Base-by-base conservation (phyloP, 2,888 invertebrate genomes). In the Yponomeuta cagnagella region DNA sequence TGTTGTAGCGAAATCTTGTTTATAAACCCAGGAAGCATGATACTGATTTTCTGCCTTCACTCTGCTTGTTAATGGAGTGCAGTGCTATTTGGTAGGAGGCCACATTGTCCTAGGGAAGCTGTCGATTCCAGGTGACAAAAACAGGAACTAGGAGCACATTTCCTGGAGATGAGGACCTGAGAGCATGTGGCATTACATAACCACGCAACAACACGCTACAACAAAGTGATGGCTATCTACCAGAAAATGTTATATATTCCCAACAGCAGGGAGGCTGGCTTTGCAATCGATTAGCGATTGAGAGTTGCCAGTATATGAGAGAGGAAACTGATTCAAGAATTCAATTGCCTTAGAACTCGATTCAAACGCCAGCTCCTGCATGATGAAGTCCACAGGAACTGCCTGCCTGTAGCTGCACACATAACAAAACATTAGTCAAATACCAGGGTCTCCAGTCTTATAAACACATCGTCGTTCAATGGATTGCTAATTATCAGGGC, bases 381-480 rank as follows among this genome's bases (percentile, higher is more conserved):
- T 93, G 93, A 99, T 94, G 95, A 96, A 96, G 88, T 95, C 95
- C 93, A 98, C 94, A 81, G 96, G 95, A 93, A 99, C 94, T 90
- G 94, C 95, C 93, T 97, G 98, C 84, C 98, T 98, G 94, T 97
- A 98, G 95, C 98, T 98, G 96, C 88, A 95, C 93, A 93, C 91
- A 93, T 81, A 90, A 92, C 80, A 84, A 84, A 79, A 87, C 77
- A 78, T 89, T 90, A 88, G 80, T 86, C 43, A 82, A 84, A 82
- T 85, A 77, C 87, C 88, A 90, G 87, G 86, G 77, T 70, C 48
- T 63, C 43, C 43, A 43, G 43, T 43, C 43, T 8, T 73, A 72
- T 64, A 73, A 30, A 74, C 58, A 69, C 66, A 71, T 73, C 33
- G 69, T 48, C 48, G 31, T 63, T 10, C 15, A 43, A 52, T 33